Conservation (phyloP, 53 echinoderm and acorn worm species). For the Apostichopus leukothele region DNA sequence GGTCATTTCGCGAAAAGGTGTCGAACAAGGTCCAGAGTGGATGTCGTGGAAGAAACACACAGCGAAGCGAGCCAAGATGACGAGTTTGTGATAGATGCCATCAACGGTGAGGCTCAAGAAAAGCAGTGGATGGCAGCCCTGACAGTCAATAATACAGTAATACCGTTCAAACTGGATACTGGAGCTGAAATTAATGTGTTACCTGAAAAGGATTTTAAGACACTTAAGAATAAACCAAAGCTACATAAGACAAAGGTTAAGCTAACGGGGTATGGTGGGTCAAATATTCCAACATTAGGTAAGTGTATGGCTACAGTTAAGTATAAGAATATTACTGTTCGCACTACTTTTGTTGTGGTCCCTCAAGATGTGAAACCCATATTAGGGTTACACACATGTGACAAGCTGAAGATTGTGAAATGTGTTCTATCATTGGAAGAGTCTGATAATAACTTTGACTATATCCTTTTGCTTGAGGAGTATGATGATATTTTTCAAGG, state of each 20-base stretch:
- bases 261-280: neutral
- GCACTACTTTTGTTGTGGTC: neutral
- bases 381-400: neutral
- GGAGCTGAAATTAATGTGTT: neutral
- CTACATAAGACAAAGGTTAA: neutral
- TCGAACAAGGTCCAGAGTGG: neutral
- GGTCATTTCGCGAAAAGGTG: neutral
- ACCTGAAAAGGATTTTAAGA: neutral
- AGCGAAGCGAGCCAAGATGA: no score
- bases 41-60: neutral
- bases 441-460: neutral
- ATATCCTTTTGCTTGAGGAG: rapidly evolving
- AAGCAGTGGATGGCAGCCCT: neutral
- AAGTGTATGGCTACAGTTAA: neutral
- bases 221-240: neutral
- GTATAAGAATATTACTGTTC: neutral
- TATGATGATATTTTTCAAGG: conserved; percentile 29
- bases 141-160: neutral
- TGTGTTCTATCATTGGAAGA: neutral
- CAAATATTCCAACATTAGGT: neutral
- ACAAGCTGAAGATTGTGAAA: neutral
- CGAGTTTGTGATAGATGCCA: neutral
- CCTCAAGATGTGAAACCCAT: neutral
- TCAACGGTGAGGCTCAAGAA: neutral
- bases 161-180: neutral